Evolutionary conservation across 2,113 vertebrate genomes (phyloP).

Genomic region (Dinomys branickii): DNA sequence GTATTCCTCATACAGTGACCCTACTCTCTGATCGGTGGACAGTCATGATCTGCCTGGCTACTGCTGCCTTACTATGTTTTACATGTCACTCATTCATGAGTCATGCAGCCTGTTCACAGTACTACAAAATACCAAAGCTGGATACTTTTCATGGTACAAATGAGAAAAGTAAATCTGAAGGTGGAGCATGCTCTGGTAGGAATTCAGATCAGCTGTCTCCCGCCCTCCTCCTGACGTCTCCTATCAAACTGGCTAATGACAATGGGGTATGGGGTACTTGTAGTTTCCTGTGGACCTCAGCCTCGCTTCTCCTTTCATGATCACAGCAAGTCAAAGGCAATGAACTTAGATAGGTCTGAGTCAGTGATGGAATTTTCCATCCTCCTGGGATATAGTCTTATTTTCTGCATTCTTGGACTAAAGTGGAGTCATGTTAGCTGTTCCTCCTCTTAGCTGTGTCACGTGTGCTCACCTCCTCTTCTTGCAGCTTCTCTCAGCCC

Average conservation of each 20-base stretch:
- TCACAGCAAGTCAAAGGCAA: neutral
- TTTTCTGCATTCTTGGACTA: neutral
- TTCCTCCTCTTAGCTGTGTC: rapidly evolving
- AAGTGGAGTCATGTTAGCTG: neutral
- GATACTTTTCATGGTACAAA: neutral
- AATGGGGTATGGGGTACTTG: neutral
- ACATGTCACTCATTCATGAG: neutral
- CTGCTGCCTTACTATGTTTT: neutral
- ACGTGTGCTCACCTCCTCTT: neutral
- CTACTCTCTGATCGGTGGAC: neutral
- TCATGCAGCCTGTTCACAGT: neutral
- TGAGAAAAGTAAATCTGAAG: neutral
- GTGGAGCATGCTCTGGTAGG: neutral
- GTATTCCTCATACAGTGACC: neutral
- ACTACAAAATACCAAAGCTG: neutral
- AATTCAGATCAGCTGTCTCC: neutral
- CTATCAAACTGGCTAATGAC: neutral
- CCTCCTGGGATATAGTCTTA: neutral
- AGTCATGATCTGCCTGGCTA: neutral
- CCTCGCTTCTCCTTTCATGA: neutral
- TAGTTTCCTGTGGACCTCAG: neutral
- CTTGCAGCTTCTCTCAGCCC: neutral
- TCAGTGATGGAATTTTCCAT: neutral
- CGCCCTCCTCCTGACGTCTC: neutral
- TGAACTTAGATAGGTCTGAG: neutral